Evolutionary conservation across 2,797 vertebrate species (phyloP), one percentile per base, ranked within the genome.

Genomic region (Nannoperca obscura): DNA sequence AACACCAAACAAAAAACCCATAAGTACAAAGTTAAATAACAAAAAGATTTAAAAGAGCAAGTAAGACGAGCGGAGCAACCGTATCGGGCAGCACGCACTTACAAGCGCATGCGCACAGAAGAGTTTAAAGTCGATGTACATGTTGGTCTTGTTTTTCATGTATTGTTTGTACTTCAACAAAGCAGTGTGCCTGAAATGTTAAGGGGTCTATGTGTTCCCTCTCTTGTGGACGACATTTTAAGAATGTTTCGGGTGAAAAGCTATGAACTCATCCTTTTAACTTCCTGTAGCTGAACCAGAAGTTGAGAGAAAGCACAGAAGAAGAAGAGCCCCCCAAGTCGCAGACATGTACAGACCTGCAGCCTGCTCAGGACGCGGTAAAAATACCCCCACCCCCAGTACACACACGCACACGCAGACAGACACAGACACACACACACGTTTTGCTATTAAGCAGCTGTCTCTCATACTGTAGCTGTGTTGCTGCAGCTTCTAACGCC

Each of bases 241-340:
- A 40, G 13, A n/a, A 68, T 6, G 10, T 8, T 49, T 57, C 3
- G 8, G 10, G 17, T 57, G n/a, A 70, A 53, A 63, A 61, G 30
- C 8, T 0, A 4, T 46, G 13, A 47, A 58, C 27, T 63, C 24
- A 7, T 34, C 17, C 53, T 70, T 40, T 55, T 44, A 40, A 15
- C 3, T 13, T 30, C 59, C 9, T 44, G 13, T 75, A 98, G 97
- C 88, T 97, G 47, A 96, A 96, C 87, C 96, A 95, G 69, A 95
- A 92, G 83, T 81, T 98, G 65, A 95, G 96, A 88, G 96, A 97
- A 81, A 95, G 81, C 73, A 94, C 95, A 0, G 96, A 97, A 65
- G 93, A 93, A 17, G 96, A 96, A n/a, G 94, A 95, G 1, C 82
- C 83, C 7, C 91, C 93, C 11, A 94, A 92, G 80, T 12, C 91